Conservation (phyloP, 2,113 vertebrate genomes). For the Stigmatopora argus region DNA sequence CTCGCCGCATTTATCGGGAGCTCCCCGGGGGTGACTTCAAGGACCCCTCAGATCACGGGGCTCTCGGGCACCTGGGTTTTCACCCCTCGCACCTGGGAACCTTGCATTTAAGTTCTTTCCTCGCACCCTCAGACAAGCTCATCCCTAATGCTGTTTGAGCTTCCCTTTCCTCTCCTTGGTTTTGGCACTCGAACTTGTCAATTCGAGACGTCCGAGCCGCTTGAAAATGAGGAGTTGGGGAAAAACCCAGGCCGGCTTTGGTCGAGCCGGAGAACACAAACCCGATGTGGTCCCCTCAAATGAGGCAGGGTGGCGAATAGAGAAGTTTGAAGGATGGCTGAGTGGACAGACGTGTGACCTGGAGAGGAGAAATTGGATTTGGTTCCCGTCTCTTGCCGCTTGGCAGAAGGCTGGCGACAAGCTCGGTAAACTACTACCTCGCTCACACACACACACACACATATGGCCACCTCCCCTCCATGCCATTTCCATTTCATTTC, state of each 20-base stretch:
- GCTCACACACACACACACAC: constrained; percentile 9
- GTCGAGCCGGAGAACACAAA: no score
- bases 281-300: background rate
- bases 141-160: constrained; percentile 54
- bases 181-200: background rate
- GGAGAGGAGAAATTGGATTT: constrained; percentile 60
- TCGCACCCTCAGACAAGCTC: constrained; percentile 32
- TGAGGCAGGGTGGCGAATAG: constrained; percentile 42
- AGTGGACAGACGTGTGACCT: constrained; percentile 57
- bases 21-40: constrained; percentile 58
- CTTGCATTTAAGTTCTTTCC: constrained; percentile 36
- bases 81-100: constrained; percentile 59
- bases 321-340: constrained; percentile 53
- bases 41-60: constrained; percentile 57
- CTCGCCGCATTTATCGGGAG: constrained; percentile 24
- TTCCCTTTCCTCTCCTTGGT: background rate
- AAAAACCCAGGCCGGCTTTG: no score
- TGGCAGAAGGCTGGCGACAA: constrained; percentile 56
- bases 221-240: no score
- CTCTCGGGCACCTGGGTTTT: constrained; percentile 41
- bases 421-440: constrained; percentile 60
- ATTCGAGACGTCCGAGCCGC: background rate
- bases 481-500: constrained; percentile 67
- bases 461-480: constrained; percentile 18
- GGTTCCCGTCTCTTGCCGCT: constrained; percentile 59